Percentiles rank a stretch among this genome's conserved stretches.
Evolutionary conservation across 2,888 invertebrate genomes (phyloP).

Genomic region (Drosophila longiperda): DNA sequence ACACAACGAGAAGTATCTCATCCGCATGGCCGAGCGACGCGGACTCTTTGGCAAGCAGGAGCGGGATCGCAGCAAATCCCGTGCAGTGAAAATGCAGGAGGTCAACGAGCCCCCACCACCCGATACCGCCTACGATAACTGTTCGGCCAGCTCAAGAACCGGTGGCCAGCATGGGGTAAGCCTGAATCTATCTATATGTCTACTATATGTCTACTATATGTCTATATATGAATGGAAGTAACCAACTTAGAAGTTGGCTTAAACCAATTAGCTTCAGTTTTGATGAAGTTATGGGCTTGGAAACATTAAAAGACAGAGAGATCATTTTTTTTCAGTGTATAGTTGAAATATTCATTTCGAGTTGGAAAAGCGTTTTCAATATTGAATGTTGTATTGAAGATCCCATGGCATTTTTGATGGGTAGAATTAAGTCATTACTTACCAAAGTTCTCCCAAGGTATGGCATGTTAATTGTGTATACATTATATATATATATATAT

Average conservation of each 20-base stretch:
- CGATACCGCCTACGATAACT: conserved; percentile 60
- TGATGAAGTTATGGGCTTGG: neutral
- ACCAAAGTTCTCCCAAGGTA: neutral
- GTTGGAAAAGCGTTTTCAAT: too few relatives aligned
- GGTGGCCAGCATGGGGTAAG: conserved; percentile 63
- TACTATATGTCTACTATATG: neutral
- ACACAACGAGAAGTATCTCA: conserved; percentile 93
- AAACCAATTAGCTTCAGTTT: neutral
- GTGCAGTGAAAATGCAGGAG: conserved; percentile 82
- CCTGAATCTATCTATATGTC: conserved; percentile 1
- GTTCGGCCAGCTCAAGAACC: conserved; percentile 38
- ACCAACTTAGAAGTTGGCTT: neutral
- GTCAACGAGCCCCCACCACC: conserved; percentile 55
- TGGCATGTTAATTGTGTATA: too few relatives aligned
- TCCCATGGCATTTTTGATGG: neutral
- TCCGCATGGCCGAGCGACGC: conserved; percentile 92
- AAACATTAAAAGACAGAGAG: neutral
- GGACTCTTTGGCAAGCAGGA: conserved; percentile 89
- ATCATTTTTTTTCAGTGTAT: too few relatives aligned
- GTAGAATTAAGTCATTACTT: neutral
- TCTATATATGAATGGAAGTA: neutral
- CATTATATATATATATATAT: too few relatives aligned
- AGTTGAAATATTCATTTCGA: neutral
- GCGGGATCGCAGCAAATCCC: conserved; percentile 83
- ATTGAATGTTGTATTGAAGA: too few relatives aligned